Conservation (phyloP, 2,113 vertebrate genomes). For the Mirza zaza region DNA sequence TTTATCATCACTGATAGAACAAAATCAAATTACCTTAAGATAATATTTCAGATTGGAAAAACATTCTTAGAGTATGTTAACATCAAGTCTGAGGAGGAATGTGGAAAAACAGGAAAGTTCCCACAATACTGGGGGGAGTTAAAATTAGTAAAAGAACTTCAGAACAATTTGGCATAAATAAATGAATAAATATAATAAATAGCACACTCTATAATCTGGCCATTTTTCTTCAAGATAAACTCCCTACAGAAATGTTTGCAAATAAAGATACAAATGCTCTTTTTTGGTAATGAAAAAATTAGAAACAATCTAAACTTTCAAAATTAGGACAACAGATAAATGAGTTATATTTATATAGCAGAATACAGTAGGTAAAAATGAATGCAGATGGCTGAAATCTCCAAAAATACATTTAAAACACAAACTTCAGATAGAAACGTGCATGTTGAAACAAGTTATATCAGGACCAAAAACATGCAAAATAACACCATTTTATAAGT, state of each 20-base stretch:
- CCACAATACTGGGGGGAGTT: neutral
- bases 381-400: neutral
- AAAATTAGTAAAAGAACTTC: neutral
- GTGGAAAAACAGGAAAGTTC: neutral
- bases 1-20: neutral
- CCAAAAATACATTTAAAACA: constrained; percentile 10
- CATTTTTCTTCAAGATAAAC: constrained; percentile 7
- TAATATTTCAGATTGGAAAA: neutral
- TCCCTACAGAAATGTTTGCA: constrained; percentile 36
- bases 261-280: constrained; percentile 20
- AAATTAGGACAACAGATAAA: neutral
- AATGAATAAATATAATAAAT: neutral
- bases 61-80: neutral
- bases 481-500: neutral
- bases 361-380: neutral
- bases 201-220: neutral
- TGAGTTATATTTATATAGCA: neutral
- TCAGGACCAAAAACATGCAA: constrained; percentile 2
- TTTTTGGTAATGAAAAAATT: constrained; percentile 14
- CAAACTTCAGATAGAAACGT: constrained; percentile 20
- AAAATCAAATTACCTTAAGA: neutral
- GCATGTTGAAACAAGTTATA: neutral
- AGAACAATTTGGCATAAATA: neutral
- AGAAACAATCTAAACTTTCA: constrained; percentile 35
- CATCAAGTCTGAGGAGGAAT: neutral